Base-by-base conservation (phyloP, 2,888 invertebrate genomes). In the Cantharis rufa region DNA sequence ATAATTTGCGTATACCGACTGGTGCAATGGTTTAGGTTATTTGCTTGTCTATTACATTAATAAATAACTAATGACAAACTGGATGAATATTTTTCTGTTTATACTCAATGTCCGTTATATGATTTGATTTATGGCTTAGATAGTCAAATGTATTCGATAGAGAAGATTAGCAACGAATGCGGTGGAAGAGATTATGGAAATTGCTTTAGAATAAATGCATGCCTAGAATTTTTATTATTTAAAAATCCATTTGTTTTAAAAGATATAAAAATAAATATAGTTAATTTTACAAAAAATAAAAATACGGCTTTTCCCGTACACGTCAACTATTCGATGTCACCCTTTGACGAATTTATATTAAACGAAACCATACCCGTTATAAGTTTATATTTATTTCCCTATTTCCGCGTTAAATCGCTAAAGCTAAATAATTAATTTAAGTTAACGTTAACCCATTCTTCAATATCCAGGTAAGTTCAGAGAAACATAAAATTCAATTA, bases 111-210 rank as follows among this genome's bases (percentile, higher is more conserved):
- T 72, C 32, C 72, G 77, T 75, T 77, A 74, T 77, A 71, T 75
- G 74, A 77, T 77, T 77, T 77, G 77, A 77, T 77, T 77, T 77
- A 77, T 75, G 77, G 75, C 71, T 77, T 72, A 72, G 77, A 77
- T 77, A 77, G 77, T 74, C 77, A 77, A 77, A 77, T 77, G 77
- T 77, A 77, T 77, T 77, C 72, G 77, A 77, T 77, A 74, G 74
- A 77, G 75, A 77, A 77, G 77, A 77, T 77, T 77, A 77, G 75
- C 75, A 77, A 77, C 77, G 77, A 77, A 77, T 77, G 77, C 77
- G 77, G 77, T 75, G 77, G 77, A 77, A 77, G 77, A 77, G 77
- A 77, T 77, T 77, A 77, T 77, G 77, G 77, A 77, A 77, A 77
- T 77, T 77, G 77, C 77, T 77, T 77, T 75, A 71, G 77, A 74